Conservation (phyloP, 1,140 invertebrate species). For the Drosophila takahashii region DNA sequence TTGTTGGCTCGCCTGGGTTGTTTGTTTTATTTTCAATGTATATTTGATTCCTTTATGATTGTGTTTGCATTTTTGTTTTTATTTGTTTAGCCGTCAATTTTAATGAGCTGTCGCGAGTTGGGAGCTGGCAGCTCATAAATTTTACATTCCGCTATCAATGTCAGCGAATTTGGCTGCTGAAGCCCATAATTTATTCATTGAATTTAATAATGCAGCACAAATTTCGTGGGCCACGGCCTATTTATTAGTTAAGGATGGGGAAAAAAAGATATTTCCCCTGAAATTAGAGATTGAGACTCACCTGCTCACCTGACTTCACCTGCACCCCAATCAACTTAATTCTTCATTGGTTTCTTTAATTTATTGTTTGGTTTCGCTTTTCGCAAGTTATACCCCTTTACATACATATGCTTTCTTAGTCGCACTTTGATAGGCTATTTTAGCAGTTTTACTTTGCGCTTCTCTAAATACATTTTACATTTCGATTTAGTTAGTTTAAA, state of each 20-base stretch:
- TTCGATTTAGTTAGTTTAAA: conserved; percentile 56
- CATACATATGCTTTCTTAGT: conserved; percentile 50
- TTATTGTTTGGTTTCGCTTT: conserved; percentile 46
- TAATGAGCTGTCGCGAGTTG: conserved; percentile 46
- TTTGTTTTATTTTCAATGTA: conserved; percentile 61
- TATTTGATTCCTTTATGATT: conserved; percentile 73
- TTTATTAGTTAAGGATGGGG: conserved; percentile 13
- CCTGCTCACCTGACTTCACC: conserved; percentile 1
- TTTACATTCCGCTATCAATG: conserved; percentile 50
- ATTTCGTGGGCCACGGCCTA: conserved; percentile 18
- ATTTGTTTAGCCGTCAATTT: conserved; percentile 55
- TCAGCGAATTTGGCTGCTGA: conserved; percentile 25
- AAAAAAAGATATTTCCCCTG: background rate
- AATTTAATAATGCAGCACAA: conserved; percentile 40
- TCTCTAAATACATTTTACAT: conserved; percentile 60
- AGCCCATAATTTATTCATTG: conserved; percentile 61
- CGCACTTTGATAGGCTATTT: conserved; percentile 59
- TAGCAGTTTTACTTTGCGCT: conserved; percentile 48
- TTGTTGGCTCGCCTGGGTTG: conserved; percentile 20
- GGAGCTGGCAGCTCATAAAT: conserved; percentile 55
- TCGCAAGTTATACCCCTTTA: conserved; percentile 42
- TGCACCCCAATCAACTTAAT: conserved; percentile 2
- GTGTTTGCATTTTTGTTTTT: conserved; percentile 46
- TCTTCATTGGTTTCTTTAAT: conserved; percentile 30
- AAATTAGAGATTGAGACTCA: background rate